Conservation (phyloP, 2,797 vertebrate species). For the Cryptoblepharus egeriae region DNA sequence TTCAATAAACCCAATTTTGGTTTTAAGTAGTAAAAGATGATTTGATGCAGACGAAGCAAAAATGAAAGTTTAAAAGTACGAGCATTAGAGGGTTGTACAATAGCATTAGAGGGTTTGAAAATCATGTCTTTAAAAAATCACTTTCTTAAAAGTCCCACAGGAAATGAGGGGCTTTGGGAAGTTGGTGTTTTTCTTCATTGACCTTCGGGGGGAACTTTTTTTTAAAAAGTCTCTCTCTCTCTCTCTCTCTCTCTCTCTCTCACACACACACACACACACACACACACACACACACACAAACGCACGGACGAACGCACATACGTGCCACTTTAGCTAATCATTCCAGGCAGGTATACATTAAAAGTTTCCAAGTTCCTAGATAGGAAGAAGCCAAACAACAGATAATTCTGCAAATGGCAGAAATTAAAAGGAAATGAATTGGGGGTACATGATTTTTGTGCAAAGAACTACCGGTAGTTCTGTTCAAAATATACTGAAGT, state of each 20-base stretch:
- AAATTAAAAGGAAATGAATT: neutral
- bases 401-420: neutral
- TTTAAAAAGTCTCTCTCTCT: neutral
- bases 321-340: conserved; percentile 9
- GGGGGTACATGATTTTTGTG: neutral
- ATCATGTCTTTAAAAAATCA: conserved; percentile 42
- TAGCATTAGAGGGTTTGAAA: conserved; percentile 51
- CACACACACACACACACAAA: too few relatives aligned
- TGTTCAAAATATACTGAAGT: neutral
- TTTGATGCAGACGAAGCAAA: conserved; percentile 64
- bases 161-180: conserved; percentile 42
- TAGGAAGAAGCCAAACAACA: conserved; percentile 28
- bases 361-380: conserved; percentile 1
- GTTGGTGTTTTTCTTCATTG: conserved; percentile 23
- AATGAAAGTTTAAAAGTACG: conserved; percentile 64
- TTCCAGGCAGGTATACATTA: conserved; percentile 3
- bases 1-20: conserved; percentile 69
- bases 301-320: neutral
- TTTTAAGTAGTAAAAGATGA: conserved; percentile 66
- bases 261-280: too few relatives aligned
- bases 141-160: conserved; percentile 55
- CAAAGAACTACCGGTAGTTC: conserved; percentile 23
- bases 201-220: conserved; percentile 4
- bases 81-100: conserved; percentile 54
- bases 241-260: too few relatives aligned